These are phyloP conservation scores for Drosophila mulleri DNA, from an alignment of 2,888 invertebrate genomes.

Conservation along the genomic window DNA sequence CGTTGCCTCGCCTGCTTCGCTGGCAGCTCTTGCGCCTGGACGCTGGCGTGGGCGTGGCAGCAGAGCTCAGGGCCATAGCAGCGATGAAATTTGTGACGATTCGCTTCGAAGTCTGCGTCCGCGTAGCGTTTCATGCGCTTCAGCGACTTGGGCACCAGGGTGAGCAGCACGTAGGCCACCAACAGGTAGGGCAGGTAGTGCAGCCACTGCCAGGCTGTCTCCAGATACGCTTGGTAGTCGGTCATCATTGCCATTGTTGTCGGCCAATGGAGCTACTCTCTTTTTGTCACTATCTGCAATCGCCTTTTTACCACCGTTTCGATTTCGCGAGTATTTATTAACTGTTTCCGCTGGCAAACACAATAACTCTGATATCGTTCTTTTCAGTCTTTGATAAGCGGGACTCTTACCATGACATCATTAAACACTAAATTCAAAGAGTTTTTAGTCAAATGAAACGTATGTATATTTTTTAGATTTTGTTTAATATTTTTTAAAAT, in stretches of 20 bases:
- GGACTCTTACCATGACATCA: conserved; percentile 61
- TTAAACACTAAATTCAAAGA: conserved; percentile 33
- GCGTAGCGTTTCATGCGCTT: conserved; percentile 76
- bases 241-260: conserved; percentile 24
- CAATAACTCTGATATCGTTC: conserved; percentile 36
- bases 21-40: conserved; percentile 56
- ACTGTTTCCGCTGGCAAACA: conserved; percentile 35
- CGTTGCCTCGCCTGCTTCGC: conserved; percentile 75
- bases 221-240: conserved; percentile 60
- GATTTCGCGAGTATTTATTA: conserved; percentile 50
- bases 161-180: conserved; percentile 79
- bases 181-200: conserved; percentile 76
- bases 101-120: conserved; percentile 77
- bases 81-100: conserved; percentile 79
- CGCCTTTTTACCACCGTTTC: conserved; percentile 42
- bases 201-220: conserved; percentile 70
- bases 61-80: conserved; percentile 84
- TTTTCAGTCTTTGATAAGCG: conserved; percentile 57
- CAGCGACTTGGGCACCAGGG: conserved; percentile 82
- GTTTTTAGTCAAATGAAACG: not conserved
- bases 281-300: conserved; percentile 44
- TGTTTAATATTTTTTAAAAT: not conserved
- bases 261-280: not conserved
- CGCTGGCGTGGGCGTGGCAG: conserved; percentile 63
- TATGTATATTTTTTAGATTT: not conserved